phyloP scores from a whole-genome alignment of 2,113 vertebrate genomes.

The Poeciliopsis prolifica region DNA sequence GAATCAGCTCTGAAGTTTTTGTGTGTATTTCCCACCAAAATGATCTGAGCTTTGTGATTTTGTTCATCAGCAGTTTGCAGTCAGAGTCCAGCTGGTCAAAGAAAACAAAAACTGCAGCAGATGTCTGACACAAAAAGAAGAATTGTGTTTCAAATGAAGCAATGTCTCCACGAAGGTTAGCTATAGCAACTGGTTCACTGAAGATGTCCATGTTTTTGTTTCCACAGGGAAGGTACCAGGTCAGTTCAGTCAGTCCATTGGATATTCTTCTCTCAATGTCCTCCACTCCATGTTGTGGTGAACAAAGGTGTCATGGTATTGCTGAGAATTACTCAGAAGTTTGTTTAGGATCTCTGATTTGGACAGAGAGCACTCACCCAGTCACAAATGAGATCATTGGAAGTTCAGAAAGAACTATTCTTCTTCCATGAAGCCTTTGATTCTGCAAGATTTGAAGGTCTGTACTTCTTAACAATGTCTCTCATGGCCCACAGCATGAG shows the following conservation, averaged over 20 bases:
- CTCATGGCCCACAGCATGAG: too few species aligned
- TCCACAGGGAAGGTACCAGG: constrained; percentile 80
- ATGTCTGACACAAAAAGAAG: constrained; percentile 77
- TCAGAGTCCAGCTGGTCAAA: constrained; percentile 64
- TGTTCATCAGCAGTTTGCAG: constrained; percentile 60
- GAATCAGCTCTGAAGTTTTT: not conserved
- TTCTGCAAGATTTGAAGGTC: too few species aligned
- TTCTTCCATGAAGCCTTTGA: too few species aligned
- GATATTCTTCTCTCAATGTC: too few species aligned
- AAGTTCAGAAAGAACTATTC: too few species aligned
- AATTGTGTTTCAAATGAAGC: constrained; percentile 71
- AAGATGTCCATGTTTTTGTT: constrained; percentile 68
- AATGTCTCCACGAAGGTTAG: constrained; percentile 78
- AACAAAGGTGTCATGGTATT: too few species aligned
- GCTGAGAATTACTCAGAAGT: too few species aligned
- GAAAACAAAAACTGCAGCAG: constrained; percentile 81
- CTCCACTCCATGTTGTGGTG: too few species aligned
- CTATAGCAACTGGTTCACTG: constrained; percentile 74
- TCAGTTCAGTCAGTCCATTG: constrained; percentile 75
- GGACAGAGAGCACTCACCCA: too few species aligned
- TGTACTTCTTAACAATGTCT: too few species aligned
- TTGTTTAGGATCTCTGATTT: too few species aligned
- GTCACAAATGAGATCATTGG: too few species aligned
- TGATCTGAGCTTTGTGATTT: constrained; percentile 51
- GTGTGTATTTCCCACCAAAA: constrained; percentile 58